Conservation (phyloP, 2,113 vertebrate genomes). For the Oceanodroma tethys region DNA sequence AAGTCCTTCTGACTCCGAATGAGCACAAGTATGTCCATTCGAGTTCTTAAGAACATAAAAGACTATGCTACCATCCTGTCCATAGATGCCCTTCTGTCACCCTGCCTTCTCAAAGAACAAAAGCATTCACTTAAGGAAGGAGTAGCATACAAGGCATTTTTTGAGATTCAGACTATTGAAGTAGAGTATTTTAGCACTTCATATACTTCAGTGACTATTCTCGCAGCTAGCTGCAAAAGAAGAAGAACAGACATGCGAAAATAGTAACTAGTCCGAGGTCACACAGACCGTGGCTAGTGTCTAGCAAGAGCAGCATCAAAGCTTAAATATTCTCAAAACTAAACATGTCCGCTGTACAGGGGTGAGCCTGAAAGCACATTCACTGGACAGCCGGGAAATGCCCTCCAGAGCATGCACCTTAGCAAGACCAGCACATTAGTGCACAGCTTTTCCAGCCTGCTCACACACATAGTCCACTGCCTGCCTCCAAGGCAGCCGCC, state of each 20-base stretch:
- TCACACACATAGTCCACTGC: not conserved
- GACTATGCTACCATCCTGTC: not conserved
- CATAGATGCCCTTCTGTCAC: not conserved
- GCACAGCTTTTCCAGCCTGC: not conserved
- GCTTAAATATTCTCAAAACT: not conserved
- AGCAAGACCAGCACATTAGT: not conserved
- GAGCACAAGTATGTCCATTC: not conserved
- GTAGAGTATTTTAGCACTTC: not conserved
- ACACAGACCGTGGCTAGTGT: not conserved
- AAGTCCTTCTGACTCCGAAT: not conserved
- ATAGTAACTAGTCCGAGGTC: not conserved
- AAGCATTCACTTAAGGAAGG: not conserved
- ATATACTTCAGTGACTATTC: not conserved
- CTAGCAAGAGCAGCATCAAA: not conserved
- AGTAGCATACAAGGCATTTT: not conserved
- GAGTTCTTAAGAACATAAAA: not conserved
- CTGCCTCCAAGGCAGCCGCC: not conserved
- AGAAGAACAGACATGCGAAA: not conserved
- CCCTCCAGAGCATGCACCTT: not conserved
- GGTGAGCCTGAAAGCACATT: not conserved
- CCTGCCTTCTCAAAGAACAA: not conserved
- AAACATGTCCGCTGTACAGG: not conserved
- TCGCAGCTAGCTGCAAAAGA: not conserved
- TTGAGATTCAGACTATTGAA: conserved; percentile 2
- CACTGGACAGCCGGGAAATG: not conserved